Percentiles rank a stretch among this genome's conserved stretches.
Conservation (phyloP, 2,797 vertebrate genomes). For the Scolopax rusticola region DNA sequence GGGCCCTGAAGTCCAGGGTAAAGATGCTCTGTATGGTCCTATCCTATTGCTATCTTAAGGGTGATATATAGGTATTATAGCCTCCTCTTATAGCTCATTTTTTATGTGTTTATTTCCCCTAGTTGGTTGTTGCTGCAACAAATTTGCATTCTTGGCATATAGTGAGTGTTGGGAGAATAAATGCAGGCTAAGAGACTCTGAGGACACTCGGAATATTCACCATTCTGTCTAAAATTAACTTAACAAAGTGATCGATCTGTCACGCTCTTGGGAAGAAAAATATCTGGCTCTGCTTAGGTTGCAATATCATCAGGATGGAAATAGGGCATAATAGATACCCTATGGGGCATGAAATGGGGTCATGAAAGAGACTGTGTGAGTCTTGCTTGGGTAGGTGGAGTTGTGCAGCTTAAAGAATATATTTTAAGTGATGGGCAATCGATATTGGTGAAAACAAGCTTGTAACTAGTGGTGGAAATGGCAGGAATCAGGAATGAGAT, state of each 20-base stretch:
- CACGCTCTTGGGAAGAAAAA: not conserved
- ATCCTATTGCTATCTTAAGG: not conserved
- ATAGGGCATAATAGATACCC: not conserved
- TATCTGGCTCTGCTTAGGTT: not conserved
- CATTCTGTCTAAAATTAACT: conserved; percentile 24
- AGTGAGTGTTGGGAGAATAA: not conserved
- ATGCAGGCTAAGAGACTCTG: not conserved
- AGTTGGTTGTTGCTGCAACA: not conserved
- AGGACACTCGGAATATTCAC: not conserved
- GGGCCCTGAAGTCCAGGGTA: not conserved
- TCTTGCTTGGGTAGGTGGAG: not conserved
- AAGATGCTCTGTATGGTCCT: not conserved
- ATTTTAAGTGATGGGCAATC: not conserved
- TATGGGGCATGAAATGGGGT: not conserved
- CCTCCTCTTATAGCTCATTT: not conserved
- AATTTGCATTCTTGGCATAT: not conserved
- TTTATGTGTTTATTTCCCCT: not conserved
- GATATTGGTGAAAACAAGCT: not conserved
- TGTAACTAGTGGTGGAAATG: not conserved
- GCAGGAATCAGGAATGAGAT: not conserved
- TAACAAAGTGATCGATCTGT: not conserved
- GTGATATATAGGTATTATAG: not conserved
- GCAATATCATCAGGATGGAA: not conserved
- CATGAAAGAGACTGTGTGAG: not conserved
- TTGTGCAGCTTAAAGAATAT: not conserved